Percentiles rank a stretch among this genome's conserved stretches.
Conservation (phyloP, 2,113 vertebrate genomes). For the Saguinus imperator region DNA sequence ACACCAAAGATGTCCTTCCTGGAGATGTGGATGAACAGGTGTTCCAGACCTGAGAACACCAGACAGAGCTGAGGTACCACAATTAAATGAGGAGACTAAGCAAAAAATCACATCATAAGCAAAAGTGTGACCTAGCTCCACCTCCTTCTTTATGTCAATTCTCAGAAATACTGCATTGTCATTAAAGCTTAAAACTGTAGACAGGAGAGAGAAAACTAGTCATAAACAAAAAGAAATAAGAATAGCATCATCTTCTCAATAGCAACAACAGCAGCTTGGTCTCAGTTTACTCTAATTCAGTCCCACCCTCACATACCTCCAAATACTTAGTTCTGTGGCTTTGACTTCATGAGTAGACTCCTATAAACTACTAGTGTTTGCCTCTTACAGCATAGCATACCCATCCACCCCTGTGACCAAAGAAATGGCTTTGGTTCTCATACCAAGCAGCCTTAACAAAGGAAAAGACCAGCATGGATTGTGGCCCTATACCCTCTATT, state of each 20-base stretch:
- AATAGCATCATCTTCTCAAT: neutral
- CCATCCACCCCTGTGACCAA: neutral
- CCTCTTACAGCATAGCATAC: neutral
- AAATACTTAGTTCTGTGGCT: neutral
- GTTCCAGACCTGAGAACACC: neutral
- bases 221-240: neutral
- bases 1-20: neutral
- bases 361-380: neutral
- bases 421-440: neutral
- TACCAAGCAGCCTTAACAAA: neutral
- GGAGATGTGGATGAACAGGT: neutral
- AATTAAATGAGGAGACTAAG: neutral
- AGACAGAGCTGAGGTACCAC: neutral
- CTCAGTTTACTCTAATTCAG: neutral
- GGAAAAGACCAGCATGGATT: neutral
- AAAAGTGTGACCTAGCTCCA: neutral
- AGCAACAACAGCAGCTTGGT: neutral
- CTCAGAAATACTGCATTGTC: neutral
- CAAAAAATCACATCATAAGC: neutral
- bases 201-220: neutral
- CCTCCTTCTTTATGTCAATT: neutral
- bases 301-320: neutral
- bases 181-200: neutral
- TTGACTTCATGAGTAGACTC: neutral
- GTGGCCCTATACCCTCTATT: neutral